phyloP scores from a whole-genome alignment of 2,888 invertebrate species.

The Eupithecia subumbrata region DNA sequence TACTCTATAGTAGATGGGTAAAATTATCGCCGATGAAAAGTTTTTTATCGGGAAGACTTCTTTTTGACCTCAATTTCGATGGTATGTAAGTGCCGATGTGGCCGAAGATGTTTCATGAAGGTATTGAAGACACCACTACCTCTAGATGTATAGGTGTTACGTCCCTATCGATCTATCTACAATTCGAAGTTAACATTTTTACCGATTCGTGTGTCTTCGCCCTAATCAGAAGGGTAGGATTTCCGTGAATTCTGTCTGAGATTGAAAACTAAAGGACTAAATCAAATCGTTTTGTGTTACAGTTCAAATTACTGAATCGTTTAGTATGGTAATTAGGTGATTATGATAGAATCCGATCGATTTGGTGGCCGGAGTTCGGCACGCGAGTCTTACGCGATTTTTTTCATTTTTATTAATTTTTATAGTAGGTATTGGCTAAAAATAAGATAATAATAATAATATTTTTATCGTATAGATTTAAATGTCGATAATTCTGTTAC shows the following conservation, averaged over 20 bases:
- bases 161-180: neutral
- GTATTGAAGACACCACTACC: neutral
- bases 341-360: constrained; percentile 52
- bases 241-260: constrained; percentile 78
- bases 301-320: constrained; percentile 53
- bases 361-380: constrained; percentile 30
- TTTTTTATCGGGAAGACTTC: neutral
- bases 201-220: neutral
- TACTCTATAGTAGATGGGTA: too few species aligned
- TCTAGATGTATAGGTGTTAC: too few species aligned
- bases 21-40: too few species aligned
- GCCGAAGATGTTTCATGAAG: neutral
- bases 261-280: constrained; percentile 53
- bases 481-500: neutral
- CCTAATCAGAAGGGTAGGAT: constrained; percentile 50
- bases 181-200: neutral
- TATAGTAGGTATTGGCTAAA: too few species aligned
- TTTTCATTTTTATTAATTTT: neutral
- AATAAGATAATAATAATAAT: too few species aligned
- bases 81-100: neutral
- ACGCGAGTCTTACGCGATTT: constrained; percentile 31
- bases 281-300: constrained; percentile 47
- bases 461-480: neutral
- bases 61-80: neutral
- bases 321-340: constrained; percentile 61